Base-by-base conservation (phyloP, 1,140 invertebrate genomes). In the Aphelenchoides avenae region DNA sequence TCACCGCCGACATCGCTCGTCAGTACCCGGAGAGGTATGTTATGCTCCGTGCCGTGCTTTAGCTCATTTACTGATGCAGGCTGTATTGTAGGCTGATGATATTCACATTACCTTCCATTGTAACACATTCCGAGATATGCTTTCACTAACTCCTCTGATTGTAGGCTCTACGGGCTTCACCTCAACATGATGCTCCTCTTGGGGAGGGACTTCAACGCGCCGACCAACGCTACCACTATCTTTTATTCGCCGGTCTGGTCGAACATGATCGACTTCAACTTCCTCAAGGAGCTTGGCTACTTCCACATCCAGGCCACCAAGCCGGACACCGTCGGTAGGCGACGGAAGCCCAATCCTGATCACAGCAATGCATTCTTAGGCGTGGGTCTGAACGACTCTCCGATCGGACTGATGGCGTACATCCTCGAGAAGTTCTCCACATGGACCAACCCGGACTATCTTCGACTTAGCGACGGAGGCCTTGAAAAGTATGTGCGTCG, bases 371-470 rank as follows among this genome's bases (percentile, higher is more conserved):
- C 13, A 29, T 56, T 56, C 51, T 54, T 36, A 58, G 57, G 71
- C 24, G 63, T 66, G 24, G 52, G 37, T 7, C 57, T 73, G 41
- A 68, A 77, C 34, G 78, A 82, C 47, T 79, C 78, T 27, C 89
- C 89, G 0, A 80, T 83, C 1, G 87, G 86, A 0, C 72, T 90
- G 24, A 87, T 88, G 3, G 86, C 84, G 1, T 91, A 90, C 64
- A 84, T 89, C 9, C 70, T 90, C 3, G 89, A 92, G 75, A 91
- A 91, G 77, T 89, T 90, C 70, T 86, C 84, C 6, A 81, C 85
- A 0, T 86, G 85, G 83, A 88, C 86, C 1, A 85, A 89, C 73
- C 39, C 42, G 0, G 31, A 59, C 3, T 57, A 67, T 44, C 39
- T 53, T 15, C 27, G 79, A 0, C 73, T 82, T 18, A 66, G 78